phyloP scores from a whole-genome alignment of 2,888 invertebrate species.

The Hermaeophaga mercurialis region DNA sequence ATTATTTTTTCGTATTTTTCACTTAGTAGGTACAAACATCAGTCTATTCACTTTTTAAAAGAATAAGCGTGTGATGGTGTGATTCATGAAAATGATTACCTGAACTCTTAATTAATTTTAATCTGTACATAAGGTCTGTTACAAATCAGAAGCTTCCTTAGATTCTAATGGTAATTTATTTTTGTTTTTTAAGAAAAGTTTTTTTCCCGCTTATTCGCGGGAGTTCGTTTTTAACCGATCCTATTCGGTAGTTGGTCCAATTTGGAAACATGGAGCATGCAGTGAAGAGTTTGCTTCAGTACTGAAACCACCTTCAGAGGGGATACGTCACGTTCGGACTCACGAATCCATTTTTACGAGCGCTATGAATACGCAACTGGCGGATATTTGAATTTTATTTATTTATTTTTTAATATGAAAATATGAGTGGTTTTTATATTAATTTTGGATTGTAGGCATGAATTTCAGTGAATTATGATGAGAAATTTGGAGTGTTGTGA shows the following conservation, averaged over 20 bases:
- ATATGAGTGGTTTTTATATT: not conserved
- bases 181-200: not conserved
- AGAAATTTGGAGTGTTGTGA: conserved; percentile 28
- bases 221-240: not conserved
- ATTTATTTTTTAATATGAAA: conserved; percentile 1
- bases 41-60: too few species aligned
- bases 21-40: too few species aligned
- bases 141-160: too few species aligned
- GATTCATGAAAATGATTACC: too few species aligned
- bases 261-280: conserved; percentile 7
- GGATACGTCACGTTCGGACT: not conserved
- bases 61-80: too few species aligned
- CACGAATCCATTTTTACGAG: conserved; percentile 7
- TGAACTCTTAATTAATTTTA: too few species aligned
- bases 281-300: conserved; percentile 5
- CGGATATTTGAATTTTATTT: conserved; percentile 5
- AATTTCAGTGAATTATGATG: conserved; percentile 10
- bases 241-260: not conserved
- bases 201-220: not conserved
- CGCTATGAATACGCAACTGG: conserved; percentile 12
- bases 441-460: not conserved
- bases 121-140: too few species aligned
- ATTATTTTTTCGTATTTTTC: too few species aligned
- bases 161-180: too few species aligned
- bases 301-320: not conserved